Evolutionary conservation across 2,888 invertebrate genomes (phyloP).

Genomic region (Drosophila kanekoi): DNA sequence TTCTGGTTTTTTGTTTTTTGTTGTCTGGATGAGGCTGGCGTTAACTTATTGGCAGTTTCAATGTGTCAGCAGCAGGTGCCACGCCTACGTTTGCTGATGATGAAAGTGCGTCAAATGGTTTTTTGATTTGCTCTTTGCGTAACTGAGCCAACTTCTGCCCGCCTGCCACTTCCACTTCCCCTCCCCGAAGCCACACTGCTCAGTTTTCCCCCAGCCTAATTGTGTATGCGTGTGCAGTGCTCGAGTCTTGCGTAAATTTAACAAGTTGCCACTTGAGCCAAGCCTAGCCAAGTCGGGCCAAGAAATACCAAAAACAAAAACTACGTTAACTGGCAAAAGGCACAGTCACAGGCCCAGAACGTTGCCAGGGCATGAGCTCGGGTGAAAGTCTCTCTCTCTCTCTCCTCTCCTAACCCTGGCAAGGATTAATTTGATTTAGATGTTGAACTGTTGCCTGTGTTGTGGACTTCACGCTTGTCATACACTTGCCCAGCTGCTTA

Average conservation of each 20-base stretch:
- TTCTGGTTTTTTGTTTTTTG: conserved; percentile 34
- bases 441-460: conserved; percentile 60
- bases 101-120: conserved; percentile 81
- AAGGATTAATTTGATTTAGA: conserved; percentile 77
- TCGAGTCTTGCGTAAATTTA: conserved; percentile 76
- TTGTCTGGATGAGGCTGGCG: conserved; percentile 1
- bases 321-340: conserved; percentile 46
- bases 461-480: conserved; percentile 56
- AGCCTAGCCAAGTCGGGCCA: conserved; percentile 28
- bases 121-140: conserved; percentile 79
- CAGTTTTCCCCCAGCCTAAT: conserved; percentile 43
- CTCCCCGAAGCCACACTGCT: not conserved
- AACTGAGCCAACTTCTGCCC: conserved; percentile 51
- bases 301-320: conserved; percentile 47
- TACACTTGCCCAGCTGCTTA: conserved; percentile 45
- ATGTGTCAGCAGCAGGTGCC: conserved; percentile 78
- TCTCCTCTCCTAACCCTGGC: not conserved
- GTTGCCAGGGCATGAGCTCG: not conserved
- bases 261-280: conserved; percentile 75
- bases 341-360: not conserved
- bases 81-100: conserved; percentile 62
- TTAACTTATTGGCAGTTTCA: conserved; percentile 75
- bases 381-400: conserved; percentile 32
- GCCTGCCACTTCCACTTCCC: not conserved
- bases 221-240: conserved; percentile 76